Percentiles rank a stretch among this genome's conserved stretches.
Conservation (phyloP, 1,140 invertebrate species). For the Nylanderia fulva region DNA sequence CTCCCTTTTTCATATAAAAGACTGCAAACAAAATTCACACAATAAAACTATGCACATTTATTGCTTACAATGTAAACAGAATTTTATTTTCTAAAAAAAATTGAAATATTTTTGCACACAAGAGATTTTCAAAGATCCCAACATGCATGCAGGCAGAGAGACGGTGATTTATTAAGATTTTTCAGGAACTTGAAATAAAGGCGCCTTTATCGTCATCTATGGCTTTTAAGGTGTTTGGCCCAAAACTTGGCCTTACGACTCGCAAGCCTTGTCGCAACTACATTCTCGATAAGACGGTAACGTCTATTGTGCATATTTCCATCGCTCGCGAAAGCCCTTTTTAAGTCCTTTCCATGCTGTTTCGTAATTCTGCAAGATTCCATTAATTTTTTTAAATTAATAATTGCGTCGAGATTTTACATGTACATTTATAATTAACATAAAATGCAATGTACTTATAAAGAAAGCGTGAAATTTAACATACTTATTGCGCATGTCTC, state of each 20-base stretch:
- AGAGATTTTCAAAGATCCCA: conserved; percentile 50
- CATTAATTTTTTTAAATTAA: conserved; percentile 64
- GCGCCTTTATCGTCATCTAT: conserved; percentile 80
- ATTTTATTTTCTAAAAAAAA: neutral
- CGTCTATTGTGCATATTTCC: conserved; percentile 81
- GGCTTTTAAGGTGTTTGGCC: conserved; percentile 83
- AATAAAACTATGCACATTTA: neutral
- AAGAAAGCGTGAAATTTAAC: conserved; percentile 74
- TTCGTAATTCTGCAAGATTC: conserved; percentile 67
- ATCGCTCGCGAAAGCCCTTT: conserved; percentile 72
- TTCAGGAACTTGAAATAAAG: conserved; percentile 85
- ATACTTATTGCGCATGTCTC: conserved; percentile 72
- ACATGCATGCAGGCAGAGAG: conserved; percentile 67
- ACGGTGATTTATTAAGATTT: conserved; percentile 73
- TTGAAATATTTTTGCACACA: neutral
- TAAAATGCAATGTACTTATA: conserved; percentile 61
- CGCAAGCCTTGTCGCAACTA: conserved; percentile 85
- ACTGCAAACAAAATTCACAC: neutral
- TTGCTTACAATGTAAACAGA: neutral
- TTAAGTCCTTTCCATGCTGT: conserved; percentile 60
- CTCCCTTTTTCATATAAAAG: no score
- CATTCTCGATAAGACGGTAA: conserved; percentile 86
- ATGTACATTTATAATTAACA: conserved; percentile 66
- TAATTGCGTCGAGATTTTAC: conserved; percentile 61
- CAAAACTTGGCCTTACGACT: conserved; percentile 83